A percentile compares a stretch with the other conserved stretches of the same genome.
Conservation (phyloP, 2,113 vertebrate species). For the Synchiropus splendidus region DNA sequence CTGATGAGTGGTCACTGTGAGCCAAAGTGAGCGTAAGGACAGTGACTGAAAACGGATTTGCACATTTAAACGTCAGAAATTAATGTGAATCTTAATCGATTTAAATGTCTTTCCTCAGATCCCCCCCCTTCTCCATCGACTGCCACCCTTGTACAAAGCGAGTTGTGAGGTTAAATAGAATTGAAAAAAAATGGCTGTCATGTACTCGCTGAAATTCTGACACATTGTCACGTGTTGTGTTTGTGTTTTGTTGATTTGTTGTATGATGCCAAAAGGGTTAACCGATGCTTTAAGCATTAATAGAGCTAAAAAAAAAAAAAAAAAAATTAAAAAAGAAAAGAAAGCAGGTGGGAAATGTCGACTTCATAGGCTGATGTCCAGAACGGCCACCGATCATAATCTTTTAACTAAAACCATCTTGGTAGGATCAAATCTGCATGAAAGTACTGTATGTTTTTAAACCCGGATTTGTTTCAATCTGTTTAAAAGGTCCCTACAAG, state of each 20-base stretch:
- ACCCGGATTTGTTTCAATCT: conserved; percentile 42
- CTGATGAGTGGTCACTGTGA: conserved; percentile 38
- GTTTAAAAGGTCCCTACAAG: conserved; percentile 27
- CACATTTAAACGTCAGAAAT: conserved; percentile 41
- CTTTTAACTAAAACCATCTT: conserved; percentile 49
- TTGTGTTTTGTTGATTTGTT: conserved; percentile 52
- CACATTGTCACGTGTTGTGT: conserved; percentile 39
- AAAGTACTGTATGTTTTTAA: conserved; percentile 40
- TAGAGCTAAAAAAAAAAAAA: conserved; percentile 16
- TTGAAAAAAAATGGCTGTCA: neutral
- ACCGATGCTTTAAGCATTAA: conserved; percentile 34
- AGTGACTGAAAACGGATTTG: conserved; percentile 49
- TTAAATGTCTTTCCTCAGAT: conserved; percentile 13
- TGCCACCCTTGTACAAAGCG: conserved; percentile 36
- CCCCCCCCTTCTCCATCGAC: neutral
- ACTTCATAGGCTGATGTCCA: conserved; percentile 43
- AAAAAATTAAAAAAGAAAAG: conserved; percentile 28
- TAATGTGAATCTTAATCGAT: conserved; percentile 28
- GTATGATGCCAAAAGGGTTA: conserved; percentile 64
- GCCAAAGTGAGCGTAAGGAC: conserved; percentile 51
- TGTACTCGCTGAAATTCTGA: conserved; percentile 38
- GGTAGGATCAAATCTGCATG: conserved; percentile 39
- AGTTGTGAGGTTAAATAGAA: conserved; percentile 13
- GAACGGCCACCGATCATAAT: conserved; percentile 38
- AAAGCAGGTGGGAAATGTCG: conserved; percentile 10